Conservation (phyloP, 2,888 invertebrate genomes). For the Cheilosia urbana region DNA sequence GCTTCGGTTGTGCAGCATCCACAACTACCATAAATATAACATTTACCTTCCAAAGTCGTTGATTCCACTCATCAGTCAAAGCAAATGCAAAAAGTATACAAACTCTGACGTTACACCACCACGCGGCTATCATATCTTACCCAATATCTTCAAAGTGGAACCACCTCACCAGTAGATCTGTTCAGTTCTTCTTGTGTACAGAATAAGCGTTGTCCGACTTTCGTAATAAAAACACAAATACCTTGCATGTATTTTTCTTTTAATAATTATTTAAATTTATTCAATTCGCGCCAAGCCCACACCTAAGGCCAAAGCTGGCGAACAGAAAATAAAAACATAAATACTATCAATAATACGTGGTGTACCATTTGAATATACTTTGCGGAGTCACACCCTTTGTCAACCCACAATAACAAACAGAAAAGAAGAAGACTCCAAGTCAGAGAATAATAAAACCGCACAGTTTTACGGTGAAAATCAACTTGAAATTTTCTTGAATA, state of each 20-base stretch:
- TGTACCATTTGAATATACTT: constrained; percentile 50
- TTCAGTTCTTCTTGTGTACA: background rate
- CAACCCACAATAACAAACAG: constrained; percentile 56
- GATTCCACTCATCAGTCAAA: no score
- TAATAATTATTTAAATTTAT: constrained; percentile 27
- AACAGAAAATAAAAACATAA: constrained; percentile 31
- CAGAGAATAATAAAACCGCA: constrained; percentile 4
- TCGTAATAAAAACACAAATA: background rate
- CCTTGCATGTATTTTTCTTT: background rate
- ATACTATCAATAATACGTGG: constrained; percentile 43
- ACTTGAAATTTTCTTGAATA: constrained; percentile 12
- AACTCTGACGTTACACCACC: no score
- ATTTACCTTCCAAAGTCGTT: no score
- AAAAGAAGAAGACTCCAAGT: background rate
- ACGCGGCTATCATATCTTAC: no score
- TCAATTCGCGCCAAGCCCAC: constrained; percentile 49
- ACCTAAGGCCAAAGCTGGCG: constrained; percentile 16
- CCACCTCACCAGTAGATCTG: no score
- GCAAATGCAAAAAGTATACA: no score
- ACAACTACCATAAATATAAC: no score
- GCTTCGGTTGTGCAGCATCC: no score
- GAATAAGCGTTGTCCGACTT: background rate
- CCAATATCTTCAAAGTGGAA: no score
- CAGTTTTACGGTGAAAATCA: constrained; percentile 18
- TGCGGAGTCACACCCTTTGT: constrained; percentile 32